Percentiles rank a stretch among this genome's conserved stretches.
These are phyloP conservation scores for Triplophysa yarkandensis DNA, from an alignment of 2,797 vertebrate species.

Conservation along the genomic window DNA sequence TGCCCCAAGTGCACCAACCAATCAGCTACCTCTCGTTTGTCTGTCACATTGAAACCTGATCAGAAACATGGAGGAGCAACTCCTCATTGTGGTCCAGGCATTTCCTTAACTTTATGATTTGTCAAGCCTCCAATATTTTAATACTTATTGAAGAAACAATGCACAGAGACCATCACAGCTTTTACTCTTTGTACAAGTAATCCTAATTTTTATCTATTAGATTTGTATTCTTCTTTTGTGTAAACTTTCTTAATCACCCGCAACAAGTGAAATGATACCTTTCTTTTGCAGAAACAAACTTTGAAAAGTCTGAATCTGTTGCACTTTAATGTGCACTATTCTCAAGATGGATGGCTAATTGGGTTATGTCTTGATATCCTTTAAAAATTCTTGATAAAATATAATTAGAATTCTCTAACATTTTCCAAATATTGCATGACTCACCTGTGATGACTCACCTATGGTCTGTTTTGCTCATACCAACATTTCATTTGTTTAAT, in stretches of 20 bases:
- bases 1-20: too few species aligned
- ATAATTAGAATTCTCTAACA: neutral
- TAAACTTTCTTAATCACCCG: neutral
- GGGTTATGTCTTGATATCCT: neutral
- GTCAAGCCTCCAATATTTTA: too few species aligned
- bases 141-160: too few species aligned
- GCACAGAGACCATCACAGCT: too few species aligned
- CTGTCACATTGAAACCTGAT: too few species aligned
- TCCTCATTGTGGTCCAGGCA: too few species aligned
- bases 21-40: too few species aligned
- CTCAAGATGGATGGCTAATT: neutral
- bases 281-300: neutral
- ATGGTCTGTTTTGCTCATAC: constrained; percentile 41
- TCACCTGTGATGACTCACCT: constrained; percentile 34
- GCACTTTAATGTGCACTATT: neutral
- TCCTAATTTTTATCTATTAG: too few species aligned
- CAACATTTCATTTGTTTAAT: constrained; percentile 46
- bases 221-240: too few species aligned
- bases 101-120: too few species aligned
- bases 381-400: neutral
- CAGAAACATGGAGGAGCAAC: too few species aligned
- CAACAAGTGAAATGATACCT: neutral
- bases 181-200: too few species aligned
- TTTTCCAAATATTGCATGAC: constrained; percentile 25
- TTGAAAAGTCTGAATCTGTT: neutral